phyloP scores from a whole-genome alignment of 2,888 invertebrate species.

The Xestia ashworthii region DNA sequence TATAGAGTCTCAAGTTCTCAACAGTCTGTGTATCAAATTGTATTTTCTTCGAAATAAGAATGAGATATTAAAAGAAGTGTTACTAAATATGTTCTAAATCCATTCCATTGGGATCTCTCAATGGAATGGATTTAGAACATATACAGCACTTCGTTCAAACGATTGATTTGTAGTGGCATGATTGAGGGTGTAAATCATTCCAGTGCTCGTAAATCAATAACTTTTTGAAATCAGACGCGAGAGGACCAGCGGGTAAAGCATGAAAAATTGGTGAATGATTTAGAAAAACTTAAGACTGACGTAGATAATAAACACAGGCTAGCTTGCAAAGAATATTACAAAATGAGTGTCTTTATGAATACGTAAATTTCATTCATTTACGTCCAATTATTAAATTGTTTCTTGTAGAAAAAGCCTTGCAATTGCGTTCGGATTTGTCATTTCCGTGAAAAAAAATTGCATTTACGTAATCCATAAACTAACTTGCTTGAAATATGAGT shows the following conservation, averaged over 20 bases:
- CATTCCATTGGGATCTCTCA: too few species aligned
- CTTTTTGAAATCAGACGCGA: slow-evolving; percentile 18
- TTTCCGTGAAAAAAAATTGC: slow-evolving; percentile 28
- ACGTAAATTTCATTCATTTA: neutral
- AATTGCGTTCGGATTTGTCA: slow-evolving; percentile 10
- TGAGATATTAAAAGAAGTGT: neutral
- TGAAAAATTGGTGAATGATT: slow-evolving; percentile 2
- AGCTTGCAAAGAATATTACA: neutral
- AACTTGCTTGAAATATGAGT: slow-evolving; percentile 17
- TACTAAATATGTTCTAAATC: too few species aligned
- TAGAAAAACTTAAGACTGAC: neutral
- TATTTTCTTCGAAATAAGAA: neutral
- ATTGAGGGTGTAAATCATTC: slow-evolving; percentile 45
- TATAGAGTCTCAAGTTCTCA: neutral
- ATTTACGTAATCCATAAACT: slow-evolving; percentile 26
- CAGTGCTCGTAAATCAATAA: slow-evolving; percentile 34
- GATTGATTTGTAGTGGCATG: slow-evolving; percentile 42
- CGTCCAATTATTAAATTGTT: neutral
- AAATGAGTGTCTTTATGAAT: neutral
- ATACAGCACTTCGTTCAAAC: slow-evolving; percentile 39
- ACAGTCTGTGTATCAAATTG: neutral
- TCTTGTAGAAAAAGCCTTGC: neutral
- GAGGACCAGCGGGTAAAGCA: slow-evolving; percentile 2
- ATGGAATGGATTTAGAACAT: slow-evolving; percentile 15
- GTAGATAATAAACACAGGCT: neutral